Conservation (phyloP, 2,797 vertebrate genomes). For the Falco rusticolus region DNA sequence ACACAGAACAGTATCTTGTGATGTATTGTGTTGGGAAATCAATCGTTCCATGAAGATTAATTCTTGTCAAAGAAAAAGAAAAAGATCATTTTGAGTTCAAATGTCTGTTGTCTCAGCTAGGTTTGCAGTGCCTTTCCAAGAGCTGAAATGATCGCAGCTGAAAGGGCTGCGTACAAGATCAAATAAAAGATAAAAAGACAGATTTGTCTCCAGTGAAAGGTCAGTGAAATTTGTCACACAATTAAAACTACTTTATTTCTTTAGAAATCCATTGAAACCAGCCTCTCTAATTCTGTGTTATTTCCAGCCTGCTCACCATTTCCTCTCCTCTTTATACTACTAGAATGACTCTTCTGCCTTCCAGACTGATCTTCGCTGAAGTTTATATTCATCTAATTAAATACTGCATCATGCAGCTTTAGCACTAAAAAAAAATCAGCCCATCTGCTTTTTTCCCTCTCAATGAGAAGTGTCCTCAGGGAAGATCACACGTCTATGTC, state of each 20-base stretch:
- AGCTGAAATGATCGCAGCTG: background rate
- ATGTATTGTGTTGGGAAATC: conserved; percentile 23
- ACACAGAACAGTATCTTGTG: conserved; percentile 15
- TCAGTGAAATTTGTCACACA: conserved; percentile 11
- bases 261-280: background rate
- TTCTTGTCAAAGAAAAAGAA: conserved; percentile 1
- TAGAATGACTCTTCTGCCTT: background rate
- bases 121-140: conserved; percentile 11
- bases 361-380: conserved; percentile 16
- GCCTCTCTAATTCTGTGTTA: background rate
- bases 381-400: conserved; percentile 42
- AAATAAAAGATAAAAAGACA: conserved; percentile 34
- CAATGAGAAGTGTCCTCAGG: background rate
- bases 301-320: background rate
- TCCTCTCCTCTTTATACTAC: background rate
- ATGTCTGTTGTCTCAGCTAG: background rate
- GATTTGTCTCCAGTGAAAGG: background rate
- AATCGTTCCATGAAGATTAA: conserved; percentile 22
- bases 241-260: conserved; percentile 10
- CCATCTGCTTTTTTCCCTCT: background rate
- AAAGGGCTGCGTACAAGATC: background rate
- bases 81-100: conserved; percentile 22
- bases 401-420: background rate
- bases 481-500: background rate
- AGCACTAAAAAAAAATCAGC: background rate